Evolutionary conservation across 35 echinoderm and acorn worm genomes (phyloP), one percentile per base, ranked within the genome.

Genomic region (Apostichopus californicus): DNA sequence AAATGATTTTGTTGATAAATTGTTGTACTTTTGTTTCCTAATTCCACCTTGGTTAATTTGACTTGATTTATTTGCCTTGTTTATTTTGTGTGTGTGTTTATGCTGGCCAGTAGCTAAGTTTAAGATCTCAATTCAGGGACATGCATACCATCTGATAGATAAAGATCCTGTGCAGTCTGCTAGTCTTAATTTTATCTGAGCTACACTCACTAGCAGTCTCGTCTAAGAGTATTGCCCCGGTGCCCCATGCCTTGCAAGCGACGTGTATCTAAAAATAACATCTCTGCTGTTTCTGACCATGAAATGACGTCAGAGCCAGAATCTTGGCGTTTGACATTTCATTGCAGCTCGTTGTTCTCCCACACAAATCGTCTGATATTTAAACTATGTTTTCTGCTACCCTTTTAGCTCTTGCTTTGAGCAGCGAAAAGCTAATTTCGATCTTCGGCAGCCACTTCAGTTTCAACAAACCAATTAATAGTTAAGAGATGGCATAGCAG

Each of bases 401-500:
- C 81, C 54, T 58, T 85, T 59, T 52, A 22, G 57, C 81, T 85
- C 57, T 59, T 59, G 21, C 6, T 25, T 58, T n/a, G 9, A 58
- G 56, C 52, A 85, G 81, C 55, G n/a, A 58, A 23, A 59, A 75
- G 71, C 71, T 75, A 56, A 85, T 56, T 60, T 59, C 58, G 81
- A 85, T 85, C 81, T 59, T 24, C 54, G 81, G 58, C 81, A 85
- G 81, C 55, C 81, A 85, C 81, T 85, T 85, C 81, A 20, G 56
- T 85, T 85, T 85, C 81, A 85, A 85, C 54, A 56, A 58, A 56
- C 81, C 81, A 85, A 85, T 85, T 85, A 85, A 85, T 85, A 85
- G 12, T 21, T 85, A 56, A 75, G 55, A 60, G 55, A 85, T 55
- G 55, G 55, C 81, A 59, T 85, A 85, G 81, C 81, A 85, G 81